Evolutionary conservation across 2,888 invertebrate species (phyloP), one percentile per base, ranked within the genome.

Genomic region (Hyalella azteca): DNA sequence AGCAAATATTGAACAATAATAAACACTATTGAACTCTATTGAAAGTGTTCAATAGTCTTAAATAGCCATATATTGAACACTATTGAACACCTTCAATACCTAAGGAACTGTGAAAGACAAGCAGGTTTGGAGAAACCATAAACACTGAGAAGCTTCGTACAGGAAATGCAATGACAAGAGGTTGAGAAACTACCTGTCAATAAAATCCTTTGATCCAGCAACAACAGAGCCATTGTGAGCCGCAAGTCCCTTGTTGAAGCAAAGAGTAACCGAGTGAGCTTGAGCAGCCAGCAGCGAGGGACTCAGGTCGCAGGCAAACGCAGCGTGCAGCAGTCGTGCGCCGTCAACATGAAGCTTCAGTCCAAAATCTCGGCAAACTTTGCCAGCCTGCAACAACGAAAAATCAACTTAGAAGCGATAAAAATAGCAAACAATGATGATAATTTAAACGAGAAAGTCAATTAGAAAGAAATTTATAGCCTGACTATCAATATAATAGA

Each of bases 171-270:
- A 19, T 45, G 45, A 19, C 49, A 49, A 5, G 9, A 54, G 19
- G 7, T 13, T 11, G 4, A 26, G 29, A 7, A 50, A 19, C 3
- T 41, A 75, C 75, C 75, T 41, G 45, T 32, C 45, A 45, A 75
- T 75, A 29, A 75, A 75, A 45, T 75, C 75, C 40, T 75, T 39
- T 5, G 29, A 29, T 11, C 75, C 75, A 29, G 75, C 75, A 39
- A 75, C 45, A 32, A 75, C 45, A n/a, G 75, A 75, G 19, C 75
- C 75, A 39, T 75, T 75, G 7, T 41, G 75, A 22, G 45, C 75
- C 19, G 40, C 75, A 9, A 75, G 75, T 9, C 75, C 75, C 22
- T 75, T 75, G 22, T 75, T 75, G 45, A 75, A 45, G 45, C 75
- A 75, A 13, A 75, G 40, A n/a, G 75, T 75, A 45, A 75, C 75